phyloP scores from a whole-genome alignment of 2,113 vertebrate species.

The Psophia crepitans region DNA sequence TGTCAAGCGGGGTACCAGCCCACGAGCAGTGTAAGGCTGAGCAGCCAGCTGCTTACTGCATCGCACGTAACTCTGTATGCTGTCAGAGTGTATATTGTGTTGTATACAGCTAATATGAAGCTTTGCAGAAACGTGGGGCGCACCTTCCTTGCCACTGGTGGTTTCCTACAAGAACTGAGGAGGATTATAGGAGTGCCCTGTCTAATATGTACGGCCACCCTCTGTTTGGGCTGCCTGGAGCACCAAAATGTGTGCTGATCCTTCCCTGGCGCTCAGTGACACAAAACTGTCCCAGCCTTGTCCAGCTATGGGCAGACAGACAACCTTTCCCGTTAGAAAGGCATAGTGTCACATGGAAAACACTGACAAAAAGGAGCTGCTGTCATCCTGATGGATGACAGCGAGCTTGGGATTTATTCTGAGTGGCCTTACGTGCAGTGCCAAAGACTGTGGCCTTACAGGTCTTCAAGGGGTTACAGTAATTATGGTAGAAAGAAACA shows the following conservation, averaged over 20 bases:
- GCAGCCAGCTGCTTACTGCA: neutral
- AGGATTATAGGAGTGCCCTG: neutral
- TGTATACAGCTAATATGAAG: neutral
- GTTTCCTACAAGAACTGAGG: neutral
- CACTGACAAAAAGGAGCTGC: neutral
- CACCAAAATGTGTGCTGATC: neutral
- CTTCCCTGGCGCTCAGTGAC: neutral
- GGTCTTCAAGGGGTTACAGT: neutral
- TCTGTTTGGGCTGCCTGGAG: neutral
- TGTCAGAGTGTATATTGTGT: too few species aligned
- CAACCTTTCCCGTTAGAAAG: neutral
- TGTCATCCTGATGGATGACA: neutral
- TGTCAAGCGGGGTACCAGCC: rapidly evolving
- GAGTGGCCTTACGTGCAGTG: neutral
- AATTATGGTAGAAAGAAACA: neutral
- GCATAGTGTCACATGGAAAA: neutral
- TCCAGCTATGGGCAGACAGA: neutral
- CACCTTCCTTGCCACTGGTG: neutral
- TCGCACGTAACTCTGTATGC: rapidly evolving
- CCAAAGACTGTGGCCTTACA: neutral
- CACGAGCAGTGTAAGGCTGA: neutral
- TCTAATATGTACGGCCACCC: neutral
- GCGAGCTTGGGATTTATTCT: neutral
- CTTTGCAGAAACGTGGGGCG: neutral
- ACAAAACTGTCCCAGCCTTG: neutral